phyloP scores from a whole-genome alignment of 1,140 invertebrate species.

The Zaprionus kolodkinae region DNA sequence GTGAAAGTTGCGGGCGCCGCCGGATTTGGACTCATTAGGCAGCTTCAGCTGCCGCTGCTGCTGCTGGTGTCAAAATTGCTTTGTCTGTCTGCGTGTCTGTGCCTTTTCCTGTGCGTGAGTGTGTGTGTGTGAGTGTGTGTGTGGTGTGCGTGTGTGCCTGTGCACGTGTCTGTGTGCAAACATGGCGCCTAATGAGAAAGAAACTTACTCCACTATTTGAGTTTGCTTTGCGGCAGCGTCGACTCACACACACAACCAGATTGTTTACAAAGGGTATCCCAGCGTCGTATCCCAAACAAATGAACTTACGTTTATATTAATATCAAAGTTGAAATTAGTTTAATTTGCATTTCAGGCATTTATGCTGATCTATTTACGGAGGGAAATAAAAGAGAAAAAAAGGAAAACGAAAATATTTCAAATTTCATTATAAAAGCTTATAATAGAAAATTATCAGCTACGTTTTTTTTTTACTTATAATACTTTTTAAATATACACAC shows the following conservation, averaged over 20 bases:
- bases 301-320: not conserved
- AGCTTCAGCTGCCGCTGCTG: constrained; percentile 16
- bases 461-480: too few relatives aligned
- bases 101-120: constrained; percentile 15
- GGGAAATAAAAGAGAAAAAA: too few relatives aligned
- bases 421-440: too few relatives aligned
- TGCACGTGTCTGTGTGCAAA: constrained; percentile 63
- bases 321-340: constrained; percentile 26
- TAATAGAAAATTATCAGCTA: too few relatives aligned
- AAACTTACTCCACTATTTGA: constrained; percentile 78
- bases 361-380: not conserved
- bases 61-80: constrained; percentile 74
- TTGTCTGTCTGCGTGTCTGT: constrained; percentile 28
- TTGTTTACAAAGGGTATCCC: constrained; percentile 13
- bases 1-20: constrained; percentile 67
- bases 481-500: too few relatives aligned
- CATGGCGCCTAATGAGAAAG: constrained; percentile 77
- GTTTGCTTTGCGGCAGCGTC: constrained; percentile 54
- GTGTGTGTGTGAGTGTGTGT: constrained; percentile 20
- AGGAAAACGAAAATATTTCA: too few relatives aligned
- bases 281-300: constrained; percentile 4
- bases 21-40: constrained; percentile 78
- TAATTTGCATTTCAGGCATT: not conserved
- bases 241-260: constrained; percentile 2
- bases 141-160: constrained; percentile 25